These are phyloP conservation scores for Agrotis clavis DNA, from an alignment of 2,888 invertebrate genomes.

Conservation along the genomic window DNA sequence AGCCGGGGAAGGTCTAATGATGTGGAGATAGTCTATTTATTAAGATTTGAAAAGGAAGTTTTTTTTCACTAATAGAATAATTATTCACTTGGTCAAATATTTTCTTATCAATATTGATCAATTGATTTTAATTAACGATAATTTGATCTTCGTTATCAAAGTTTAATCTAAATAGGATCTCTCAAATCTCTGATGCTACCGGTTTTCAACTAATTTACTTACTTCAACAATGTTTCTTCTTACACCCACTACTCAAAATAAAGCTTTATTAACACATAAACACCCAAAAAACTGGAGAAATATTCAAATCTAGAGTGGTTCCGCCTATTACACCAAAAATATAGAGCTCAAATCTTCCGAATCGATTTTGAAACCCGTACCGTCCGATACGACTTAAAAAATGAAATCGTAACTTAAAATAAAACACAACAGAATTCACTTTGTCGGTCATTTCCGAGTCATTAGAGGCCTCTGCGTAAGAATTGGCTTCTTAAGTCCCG, in stretches of 20 bases:
- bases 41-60: too few relatives aligned
- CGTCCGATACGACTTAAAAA: slow-evolving; percentile 53
- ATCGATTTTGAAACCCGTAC: slow-evolving; percentile 53
- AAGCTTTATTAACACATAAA: slow-evolving; percentile 56
- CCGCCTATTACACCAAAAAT: slow-evolving; percentile 45
- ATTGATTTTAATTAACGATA: background rate
- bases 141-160: slow-evolving; percentile 10
- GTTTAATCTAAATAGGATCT: slow-evolving; percentile 33
- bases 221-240: slow-evolving; percentile 24
- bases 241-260: slow-evolving; percentile 41
- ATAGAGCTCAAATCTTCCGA: slow-evolving; percentile 41
- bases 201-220: slow-evolving; percentile 32
- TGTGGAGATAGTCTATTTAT: too few relatives aligned
- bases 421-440: slow-evolving; percentile 74
- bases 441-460: slow-evolving; percentile 75
- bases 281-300: slow-evolving; percentile 46
- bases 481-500: slow-evolving; percentile 78
- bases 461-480: slow-evolving; percentile 77
- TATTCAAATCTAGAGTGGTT: slow-evolving; percentile 58
- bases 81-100: background rate
- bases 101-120: background rate
- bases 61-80: background rate
- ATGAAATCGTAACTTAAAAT: slow-evolving; percentile 63
- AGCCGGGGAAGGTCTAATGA: too few relatives aligned
- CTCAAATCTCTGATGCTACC: slow-evolving; percentile 37